Evolutionary conservation across 2,888 invertebrate genomes (phyloP).

Genomic region (Eupeodes luniger): DNA sequence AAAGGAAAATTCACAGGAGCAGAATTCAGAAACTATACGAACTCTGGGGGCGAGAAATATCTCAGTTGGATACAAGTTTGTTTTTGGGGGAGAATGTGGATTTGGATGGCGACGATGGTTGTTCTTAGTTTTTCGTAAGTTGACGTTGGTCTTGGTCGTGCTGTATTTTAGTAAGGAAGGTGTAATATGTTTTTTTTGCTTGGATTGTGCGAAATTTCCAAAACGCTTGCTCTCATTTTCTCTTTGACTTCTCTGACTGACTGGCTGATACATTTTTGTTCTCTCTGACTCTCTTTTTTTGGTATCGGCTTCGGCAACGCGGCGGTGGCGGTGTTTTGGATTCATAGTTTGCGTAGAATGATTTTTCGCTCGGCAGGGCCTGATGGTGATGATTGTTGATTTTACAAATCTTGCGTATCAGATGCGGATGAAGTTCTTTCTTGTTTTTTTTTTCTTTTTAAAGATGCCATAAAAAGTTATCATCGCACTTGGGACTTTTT

Average conservation of each 20-base stretch:
- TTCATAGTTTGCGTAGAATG: constrained; percentile 8
- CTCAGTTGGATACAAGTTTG: constrained; percentile 16
- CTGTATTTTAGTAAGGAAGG: not conserved
- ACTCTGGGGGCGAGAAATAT: constrained; percentile 24
- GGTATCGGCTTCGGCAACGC: not conserved
- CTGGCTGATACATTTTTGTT: not conserved
- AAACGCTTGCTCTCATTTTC: not conserved
- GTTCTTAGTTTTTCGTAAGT: not conserved
- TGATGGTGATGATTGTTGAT: constrained; percentile 24
- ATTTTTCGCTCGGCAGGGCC: constrained; percentile 36
- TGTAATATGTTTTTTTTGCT: not conserved
- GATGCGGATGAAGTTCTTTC: constrained; percentile 50
- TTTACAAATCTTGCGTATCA: constrained; percentile 59
- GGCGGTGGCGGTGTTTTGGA: not conserved
- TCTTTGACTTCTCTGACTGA: not conserved
- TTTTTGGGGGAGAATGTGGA: not conserved
- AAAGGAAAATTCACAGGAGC: constrained; percentile 38
- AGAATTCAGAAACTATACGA: not conserved
- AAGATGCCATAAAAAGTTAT: constrained; percentile 50
- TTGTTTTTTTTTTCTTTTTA: not conserved
- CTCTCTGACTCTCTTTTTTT: constrained; percentile 14
- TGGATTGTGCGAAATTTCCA: constrained; percentile 14
- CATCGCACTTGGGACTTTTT: constrained; percentile 39
- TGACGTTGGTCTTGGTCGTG: not conserved
- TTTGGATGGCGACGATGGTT: not conserved